A percentile compares a stretch with the other conserved stretches of the same genome.
Evolutionary conservation across 1,140 invertebrate species (phyloP).

Genomic region (Trinorchestia longiramus): DNA sequence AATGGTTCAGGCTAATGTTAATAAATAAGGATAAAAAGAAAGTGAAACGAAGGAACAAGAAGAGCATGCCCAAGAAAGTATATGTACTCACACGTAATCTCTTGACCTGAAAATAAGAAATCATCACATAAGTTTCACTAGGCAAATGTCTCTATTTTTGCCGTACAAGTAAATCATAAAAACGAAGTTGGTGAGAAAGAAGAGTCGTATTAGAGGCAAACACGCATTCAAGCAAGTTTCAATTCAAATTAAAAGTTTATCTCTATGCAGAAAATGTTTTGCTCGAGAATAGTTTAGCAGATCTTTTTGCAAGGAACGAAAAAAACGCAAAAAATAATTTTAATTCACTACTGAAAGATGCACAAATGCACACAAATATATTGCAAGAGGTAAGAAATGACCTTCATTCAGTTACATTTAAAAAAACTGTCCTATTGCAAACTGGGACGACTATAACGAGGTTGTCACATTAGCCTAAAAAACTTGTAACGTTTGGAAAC

Average conservation of each 20-base stretch:
- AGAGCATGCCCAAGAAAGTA: conserved; percentile 33
- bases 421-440: no score
- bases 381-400: background rate
- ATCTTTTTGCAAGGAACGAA: background rate
- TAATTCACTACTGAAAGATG: background rate
- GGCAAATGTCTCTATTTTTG: conserved; percentile 16
- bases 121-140: background rate
- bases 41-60: background rate
- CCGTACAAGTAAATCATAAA: background rate
- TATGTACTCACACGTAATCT: conserved; percentile 38
- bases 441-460: no score
- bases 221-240: background rate
- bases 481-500: no score
- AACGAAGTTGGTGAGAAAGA: background rate
- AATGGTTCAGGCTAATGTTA: background rate
- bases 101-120: conserved; percentile 47
- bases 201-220: background rate
- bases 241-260: background rate
- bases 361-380: background rate
- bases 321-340: background rate
- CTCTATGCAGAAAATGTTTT: background rate
- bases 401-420: background rate
- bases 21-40: background rate
- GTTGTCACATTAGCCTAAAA: no score
- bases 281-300: background rate